Conservation (phyloP, 1,140 invertebrate species). For the Plectus sambesii region DNA sequence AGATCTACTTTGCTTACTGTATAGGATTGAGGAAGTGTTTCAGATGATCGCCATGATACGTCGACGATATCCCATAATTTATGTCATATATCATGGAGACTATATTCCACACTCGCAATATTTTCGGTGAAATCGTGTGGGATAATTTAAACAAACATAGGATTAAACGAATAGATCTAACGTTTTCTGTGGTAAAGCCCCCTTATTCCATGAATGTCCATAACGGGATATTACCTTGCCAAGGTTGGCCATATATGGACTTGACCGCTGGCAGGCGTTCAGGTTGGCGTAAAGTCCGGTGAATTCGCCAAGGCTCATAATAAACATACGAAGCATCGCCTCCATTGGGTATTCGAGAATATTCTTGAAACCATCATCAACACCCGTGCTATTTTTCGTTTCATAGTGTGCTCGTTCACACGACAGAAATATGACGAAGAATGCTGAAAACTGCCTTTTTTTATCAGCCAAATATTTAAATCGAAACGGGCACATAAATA, state of each 20-base stretch:
- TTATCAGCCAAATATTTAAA: constrained; percentile 41
- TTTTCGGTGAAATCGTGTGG: no score
- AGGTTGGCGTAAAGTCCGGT: constrained; percentile 82
- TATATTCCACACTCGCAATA: no score
- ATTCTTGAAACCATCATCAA: constrained; percentile 24
- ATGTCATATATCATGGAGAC: no score
- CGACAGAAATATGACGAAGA: constrained; percentile 76
- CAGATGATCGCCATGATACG: not conserved
- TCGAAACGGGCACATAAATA: constrained; percentile 13
- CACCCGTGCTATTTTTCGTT: constrained; percentile 9
- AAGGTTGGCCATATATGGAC: constrained; percentile 45
- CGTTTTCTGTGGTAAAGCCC: no score
- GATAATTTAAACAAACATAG: no score
- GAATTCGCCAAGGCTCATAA: constrained; percentile 93
- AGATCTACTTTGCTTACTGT: constrained; percentile 5
- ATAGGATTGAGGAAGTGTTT: constrained; percentile 3
- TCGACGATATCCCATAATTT: no score
- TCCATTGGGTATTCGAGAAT: constrained; percentile 60
- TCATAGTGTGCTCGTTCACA: constrained; percentile 53
- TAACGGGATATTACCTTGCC: constrained; percentile 18
- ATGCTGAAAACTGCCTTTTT: constrained; percentile 55
- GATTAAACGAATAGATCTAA: no score
- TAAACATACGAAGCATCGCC: constrained; percentile 87
- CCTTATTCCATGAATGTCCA: no score
- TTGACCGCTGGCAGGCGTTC: constrained; percentile 53